phyloP scores from a whole-genome alignment of 2,113 vertebrate species.

The Micromys minutus region DNA sequence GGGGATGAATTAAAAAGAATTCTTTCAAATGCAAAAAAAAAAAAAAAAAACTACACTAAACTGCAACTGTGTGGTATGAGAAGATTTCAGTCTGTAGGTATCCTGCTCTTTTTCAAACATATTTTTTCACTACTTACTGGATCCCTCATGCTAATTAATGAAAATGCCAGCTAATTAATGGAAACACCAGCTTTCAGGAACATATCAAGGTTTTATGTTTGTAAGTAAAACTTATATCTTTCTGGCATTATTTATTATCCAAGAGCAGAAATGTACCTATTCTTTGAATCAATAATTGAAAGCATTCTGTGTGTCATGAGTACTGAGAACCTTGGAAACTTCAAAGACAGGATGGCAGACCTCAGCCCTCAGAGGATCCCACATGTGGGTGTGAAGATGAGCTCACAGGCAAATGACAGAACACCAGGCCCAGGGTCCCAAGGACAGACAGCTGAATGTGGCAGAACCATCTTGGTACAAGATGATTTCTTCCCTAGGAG shows the following conservation, averaged over 20 bases:
- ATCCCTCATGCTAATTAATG: conserved; percentile 62
- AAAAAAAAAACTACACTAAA: conserved; percentile 24
- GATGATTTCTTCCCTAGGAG: neutral
- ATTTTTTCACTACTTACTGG: conserved; percentile 42
- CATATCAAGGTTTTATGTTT: conserved; percentile 17
- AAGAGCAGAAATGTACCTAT: neutral
- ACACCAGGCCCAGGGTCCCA: neutral
- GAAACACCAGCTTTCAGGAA: conserved; percentile 51
- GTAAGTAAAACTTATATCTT: conserved; percentile 19
- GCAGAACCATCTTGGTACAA: neutral
- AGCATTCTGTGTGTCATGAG: neutral
- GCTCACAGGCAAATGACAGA: neutral
- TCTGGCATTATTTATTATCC: neutral
- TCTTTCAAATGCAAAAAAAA: conserved; percentile 63
- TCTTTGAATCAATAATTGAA: conserved; percentile 29
- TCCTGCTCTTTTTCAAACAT: conserved; percentile 46
- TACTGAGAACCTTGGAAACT: neutral
- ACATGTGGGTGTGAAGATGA: conserved; percentile 58
- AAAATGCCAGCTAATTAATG: conserved; percentile 62
- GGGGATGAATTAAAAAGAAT: conserved; percentile 64
- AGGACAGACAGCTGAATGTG: neutral
- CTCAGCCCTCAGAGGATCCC: neutral
- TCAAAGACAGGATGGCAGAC: conserved; percentile 9
- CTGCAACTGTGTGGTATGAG: conserved; percentile 26
- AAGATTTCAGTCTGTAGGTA: conserved; percentile 53